Base-by-base conservation (phyloP, 1,140 invertebrate genomes). In the Coptotermes formosanus region DNA sequence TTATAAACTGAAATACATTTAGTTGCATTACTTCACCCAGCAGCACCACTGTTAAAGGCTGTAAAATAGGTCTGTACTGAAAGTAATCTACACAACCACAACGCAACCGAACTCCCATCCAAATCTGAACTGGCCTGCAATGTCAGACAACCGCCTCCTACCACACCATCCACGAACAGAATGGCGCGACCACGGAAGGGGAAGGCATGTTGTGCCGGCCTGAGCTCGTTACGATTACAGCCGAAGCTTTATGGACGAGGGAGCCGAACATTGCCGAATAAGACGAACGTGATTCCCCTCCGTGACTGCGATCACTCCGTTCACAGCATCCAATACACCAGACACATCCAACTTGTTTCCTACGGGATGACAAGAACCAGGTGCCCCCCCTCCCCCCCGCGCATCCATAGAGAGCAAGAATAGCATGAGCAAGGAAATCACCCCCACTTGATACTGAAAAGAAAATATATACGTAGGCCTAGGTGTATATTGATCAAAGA, bases 321-420 rank as follows among this genome's bases (percentile, higher is more conserved):
- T 75, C 64, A 14, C 64, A 75, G 64, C 64, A 75, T 75, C 64
- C 64, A 75, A 75, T 75, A 75, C 64, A 30, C 64, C 64, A 75
- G 64, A 75, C 64, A 75, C 64, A 75, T 75, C 30, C 64, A 75
- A 75, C 64, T 75, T 75, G 64, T 75, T 75, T 75, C 59, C 64
- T 75, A 75, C 7, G 64, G 3, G n/a, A 75, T 75, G 64, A 75
- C 64, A 75, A 0, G 64, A 75, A 75, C 25, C 64, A 75, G 64
- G 30, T 30, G 64, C 64, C 64, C n/a, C 7, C 59, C 52, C 52
- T 55, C 52, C 52, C n/a, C n/a, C n/a, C n/a, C n/a, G 3, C 45
- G 38, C 38, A 48, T 48, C 45, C 14, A 0, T 48, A 3, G 19
- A 30, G n/a, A 30, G 0, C n/a, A 75, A 75, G 64, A 75, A 75